These are phyloP conservation scores for Myiozetetes cayanensis DNA, from an alignment of 2,113 vertebrate genomes.

Conservation along the genomic window DNA sequence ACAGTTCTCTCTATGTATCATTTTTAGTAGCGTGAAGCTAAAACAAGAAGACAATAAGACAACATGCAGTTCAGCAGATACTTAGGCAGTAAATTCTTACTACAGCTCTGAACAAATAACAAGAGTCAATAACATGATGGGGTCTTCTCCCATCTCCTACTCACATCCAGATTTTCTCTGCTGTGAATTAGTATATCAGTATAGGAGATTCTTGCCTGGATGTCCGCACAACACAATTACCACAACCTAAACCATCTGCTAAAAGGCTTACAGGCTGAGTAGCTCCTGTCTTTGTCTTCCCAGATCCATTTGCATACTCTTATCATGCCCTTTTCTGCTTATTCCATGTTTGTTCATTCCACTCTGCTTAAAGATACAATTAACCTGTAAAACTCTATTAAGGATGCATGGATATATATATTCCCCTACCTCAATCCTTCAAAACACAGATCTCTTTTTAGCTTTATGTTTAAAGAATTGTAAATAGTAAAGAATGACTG, in stretches of 20 bases:
- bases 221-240: neutral
- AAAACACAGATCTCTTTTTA: neutral
- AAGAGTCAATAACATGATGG: neutral
- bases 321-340: neutral
- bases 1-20: neutral
- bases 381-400: neutral
- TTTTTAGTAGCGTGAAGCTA: neutral
- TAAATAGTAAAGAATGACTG: fast-evolving
- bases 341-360: neutral
- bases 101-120: neutral
- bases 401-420: neutral
- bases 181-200: neutral
- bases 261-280: neutral
- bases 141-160: neutral
- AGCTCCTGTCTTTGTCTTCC: neutral
- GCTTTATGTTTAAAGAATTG: neutral
- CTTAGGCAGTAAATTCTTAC: neutral
- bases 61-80: neutral
- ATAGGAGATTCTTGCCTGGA: neutral
- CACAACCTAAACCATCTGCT: neutral
- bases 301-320: neutral
- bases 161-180: neutral
- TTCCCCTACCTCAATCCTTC: fast-evolving
- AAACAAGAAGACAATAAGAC: neutral
- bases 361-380: neutral